Conservation (phyloP, 2,113 vertebrate species). For the human (Homo sapiens) region DNA sequence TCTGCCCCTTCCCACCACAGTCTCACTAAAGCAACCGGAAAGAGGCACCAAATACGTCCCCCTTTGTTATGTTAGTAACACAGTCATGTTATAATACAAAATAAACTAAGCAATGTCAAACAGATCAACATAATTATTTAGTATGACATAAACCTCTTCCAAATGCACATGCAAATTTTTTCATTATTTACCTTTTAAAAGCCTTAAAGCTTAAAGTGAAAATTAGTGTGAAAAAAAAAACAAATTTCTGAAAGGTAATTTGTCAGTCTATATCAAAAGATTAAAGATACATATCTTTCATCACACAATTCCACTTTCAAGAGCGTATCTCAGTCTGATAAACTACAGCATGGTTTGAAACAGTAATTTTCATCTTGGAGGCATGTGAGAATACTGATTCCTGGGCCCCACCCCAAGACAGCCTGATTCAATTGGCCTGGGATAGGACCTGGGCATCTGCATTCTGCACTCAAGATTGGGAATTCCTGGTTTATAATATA, state of each 20-base stretch:
- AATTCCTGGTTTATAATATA: not conserved
- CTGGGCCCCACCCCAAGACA: fast-evolving
- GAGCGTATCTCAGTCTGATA: not conserved
- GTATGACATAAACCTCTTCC: not conserved
- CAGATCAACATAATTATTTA: too few relatives aligned
- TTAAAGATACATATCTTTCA: not conserved
- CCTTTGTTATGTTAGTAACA: not conserved
- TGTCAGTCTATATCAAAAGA: not conserved
- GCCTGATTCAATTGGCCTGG: not conserved
- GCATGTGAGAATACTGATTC: not conserved
- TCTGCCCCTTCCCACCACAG: not conserved
- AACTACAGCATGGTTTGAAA: not conserved
- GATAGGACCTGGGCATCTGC: not conserved
- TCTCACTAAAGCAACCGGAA: not conserved
- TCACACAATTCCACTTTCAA: not conserved
- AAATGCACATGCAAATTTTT: not conserved
- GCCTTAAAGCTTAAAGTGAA: not conserved
- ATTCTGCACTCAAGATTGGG: not conserved
- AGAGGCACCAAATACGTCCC: not conserved
- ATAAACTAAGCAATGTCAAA: not conserved
- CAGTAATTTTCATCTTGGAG: not conserved
- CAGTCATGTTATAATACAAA: not conserved
- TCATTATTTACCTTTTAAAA: not conserved
- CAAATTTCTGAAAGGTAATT: not conserved
- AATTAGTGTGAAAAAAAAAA: too few relatives aligned